A percentile compares a stretch with the other conserved stretches of the same genome.
Conservation (phyloP, 1,140 invertebrate species). For the Cataglyphis hispanica region DNA sequence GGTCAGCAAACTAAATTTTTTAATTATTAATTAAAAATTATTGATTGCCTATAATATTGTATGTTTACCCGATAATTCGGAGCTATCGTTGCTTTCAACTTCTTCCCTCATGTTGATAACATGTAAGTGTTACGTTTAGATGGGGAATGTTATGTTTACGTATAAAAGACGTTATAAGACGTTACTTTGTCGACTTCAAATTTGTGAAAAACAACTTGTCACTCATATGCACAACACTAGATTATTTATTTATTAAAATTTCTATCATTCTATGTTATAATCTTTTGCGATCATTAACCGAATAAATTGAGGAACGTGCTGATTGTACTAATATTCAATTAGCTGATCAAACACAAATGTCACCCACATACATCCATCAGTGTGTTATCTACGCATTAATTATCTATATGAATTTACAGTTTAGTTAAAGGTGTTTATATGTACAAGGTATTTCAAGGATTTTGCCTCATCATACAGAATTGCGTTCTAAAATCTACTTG, state of each 20-base stretch:
- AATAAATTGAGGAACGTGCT: not conserved
- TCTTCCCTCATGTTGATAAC: conserved; percentile 55
- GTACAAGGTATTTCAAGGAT: not conserved
- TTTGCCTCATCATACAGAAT: not conserved
- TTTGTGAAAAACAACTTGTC: not conserved
- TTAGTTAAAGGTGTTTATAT: not conserved
- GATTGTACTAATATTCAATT: not conserved
- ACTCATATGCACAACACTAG: not conserved
- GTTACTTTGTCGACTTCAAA: not conserved
- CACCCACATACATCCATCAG: not conserved
- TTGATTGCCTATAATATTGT: not conserved
- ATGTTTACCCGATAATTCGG: conserved; percentile 49
- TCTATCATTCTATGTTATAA: not conserved
- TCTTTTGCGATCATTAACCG: not conserved
- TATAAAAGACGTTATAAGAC: not conserved
- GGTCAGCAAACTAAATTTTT: not conserved
- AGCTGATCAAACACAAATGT: not conserved
- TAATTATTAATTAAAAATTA: not conserved
- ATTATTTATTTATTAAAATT: not conserved
- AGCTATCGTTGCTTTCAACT: not conserved
- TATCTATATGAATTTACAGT: not conserved
- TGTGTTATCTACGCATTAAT: not conserved
- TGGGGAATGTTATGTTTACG: not conserved
- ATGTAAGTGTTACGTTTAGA: not conserved
- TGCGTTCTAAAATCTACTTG: too few relatives aligned